Evolutionary conservation across 2,888 invertebrate genomes (phyloP), one percentile per base, ranked within the genome.

Genomic region (Alviniconcha strummeri): DNA sequence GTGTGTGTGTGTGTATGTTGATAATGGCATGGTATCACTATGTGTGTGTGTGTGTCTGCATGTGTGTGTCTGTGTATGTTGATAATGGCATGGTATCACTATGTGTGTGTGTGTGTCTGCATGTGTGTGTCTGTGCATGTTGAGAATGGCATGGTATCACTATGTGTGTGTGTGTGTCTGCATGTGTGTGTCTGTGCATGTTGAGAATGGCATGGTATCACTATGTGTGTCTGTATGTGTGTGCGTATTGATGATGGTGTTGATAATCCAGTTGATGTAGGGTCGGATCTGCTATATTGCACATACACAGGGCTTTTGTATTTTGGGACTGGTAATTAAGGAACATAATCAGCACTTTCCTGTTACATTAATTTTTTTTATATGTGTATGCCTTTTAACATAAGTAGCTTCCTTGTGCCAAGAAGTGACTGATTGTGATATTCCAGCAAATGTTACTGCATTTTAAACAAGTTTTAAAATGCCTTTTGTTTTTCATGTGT

Each of bases 61-160:
- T 71, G 71, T 71, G 71, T n/a, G 71, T 71, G 19, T 72, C 36
- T 19, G 72, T 72, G 52, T 72, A 36, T 36, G 72, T 72, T 36
- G 13, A 52, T 72, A 15, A 8, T 36, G 36, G 72, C 36, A 52
- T 72, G 36, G 72, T 72, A 52, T 72, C 36, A 11, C 6, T 19
- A 52, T 8, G 6, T 19, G 69, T 15, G 69, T 19, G 3, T 72
- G 72, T 36, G 52, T n/a, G 52, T n/a, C 2, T 69, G 17, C 5
- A 1, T n/a, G 69, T 17, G 71, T 71, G 71, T n/a, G 71, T 71
- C n/a, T 71, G 71, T n/a, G 52, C 15, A 52, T 19, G 19, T 52
- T 72, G 8, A 71, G 1, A 64, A 64, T 64, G 36, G 36, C 36
- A 36, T 36, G 0, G 36, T 64, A 15, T 69, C 17, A 7, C 15